Percentiles rank a stretch among this genome's conserved stretches.
Conservation (phyloP, 2,797 vertebrate genomes). For the Lindbergichthys nudifrons region DNA sequence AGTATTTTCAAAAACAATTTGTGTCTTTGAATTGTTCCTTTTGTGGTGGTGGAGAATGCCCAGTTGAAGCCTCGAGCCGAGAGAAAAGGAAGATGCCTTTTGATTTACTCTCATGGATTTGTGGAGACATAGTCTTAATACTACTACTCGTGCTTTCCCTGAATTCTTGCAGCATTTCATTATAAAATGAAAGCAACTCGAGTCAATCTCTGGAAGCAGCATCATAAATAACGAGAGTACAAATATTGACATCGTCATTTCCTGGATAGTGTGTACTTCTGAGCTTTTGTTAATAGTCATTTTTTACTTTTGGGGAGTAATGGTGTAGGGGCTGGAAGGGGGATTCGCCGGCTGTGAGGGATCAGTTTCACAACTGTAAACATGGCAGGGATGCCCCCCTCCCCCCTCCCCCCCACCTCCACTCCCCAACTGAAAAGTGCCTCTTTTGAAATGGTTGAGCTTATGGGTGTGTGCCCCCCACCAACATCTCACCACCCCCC, state of each 20-base stretch:
- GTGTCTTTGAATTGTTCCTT: background rate
- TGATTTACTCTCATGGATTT: background rate
- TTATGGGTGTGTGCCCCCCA: conserved; percentile 43
- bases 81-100: background rate
- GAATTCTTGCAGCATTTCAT: conserved; percentile 11
- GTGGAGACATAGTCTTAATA: background rate
- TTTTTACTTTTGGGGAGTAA: background rate
- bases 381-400: conserved; percentile 36
- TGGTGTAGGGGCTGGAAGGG: conserved; percentile 14
- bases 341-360: conserved; percentile 63
- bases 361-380: conserved; percentile 79
- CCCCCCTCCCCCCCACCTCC: background rate
- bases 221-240: conserved; percentile 25
- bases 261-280: conserved; percentile 20
- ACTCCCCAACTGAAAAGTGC: conserved; percentile 46
- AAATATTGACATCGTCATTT: conserved; percentile 48
- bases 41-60: background rate
- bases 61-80: background rate
- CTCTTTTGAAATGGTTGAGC: conserved; percentile 71
- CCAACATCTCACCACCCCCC: conserved; percentile 35
- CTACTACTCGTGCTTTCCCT: background rate
- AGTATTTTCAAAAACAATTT: background rate
- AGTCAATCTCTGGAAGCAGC: conserved; percentile 17
- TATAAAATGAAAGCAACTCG: conserved; percentile 3
- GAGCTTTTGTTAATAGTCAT: background rate